A percentile compares a stretch with the other conserved stretches of the same genome.
Conservation (phyloP, 1,140 invertebrate species). For the Epicauta chinensis region DNA sequence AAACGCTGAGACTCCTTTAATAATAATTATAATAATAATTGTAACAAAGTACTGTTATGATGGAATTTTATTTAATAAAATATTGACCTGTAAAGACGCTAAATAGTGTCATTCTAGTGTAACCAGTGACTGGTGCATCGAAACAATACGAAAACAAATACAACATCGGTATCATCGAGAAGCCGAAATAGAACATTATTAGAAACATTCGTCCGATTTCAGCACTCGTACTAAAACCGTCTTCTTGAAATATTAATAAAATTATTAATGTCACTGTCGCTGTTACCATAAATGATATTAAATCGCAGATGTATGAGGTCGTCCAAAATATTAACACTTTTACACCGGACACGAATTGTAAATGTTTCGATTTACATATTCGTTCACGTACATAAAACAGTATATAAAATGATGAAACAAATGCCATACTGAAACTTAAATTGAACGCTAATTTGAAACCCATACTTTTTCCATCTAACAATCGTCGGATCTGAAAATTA, state of each 20-base stretch:
- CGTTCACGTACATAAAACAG: constrained; percentile 62
- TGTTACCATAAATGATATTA: constrained; percentile 55
- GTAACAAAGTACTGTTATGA: background rate
- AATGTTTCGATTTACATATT: constrained; percentile 53
- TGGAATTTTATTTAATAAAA: background rate
- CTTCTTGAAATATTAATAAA: constrained; percentile 52
- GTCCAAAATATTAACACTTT: constrained; percentile 65
- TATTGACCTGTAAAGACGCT: constrained; percentile 59
- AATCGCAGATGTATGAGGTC: constrained; percentile 66
- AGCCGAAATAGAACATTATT: constrained; percentile 43
- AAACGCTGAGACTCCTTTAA: constrained; percentile 55
- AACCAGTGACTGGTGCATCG: constrained; percentile 62
- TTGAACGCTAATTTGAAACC: constrained; percentile 59
- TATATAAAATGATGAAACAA: constrained; percentile 69
- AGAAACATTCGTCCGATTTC: constrained; percentile 33
- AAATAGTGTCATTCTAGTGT: constrained; percentile 58
- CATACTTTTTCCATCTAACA: constrained; percentile 48
- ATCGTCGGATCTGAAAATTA: constrained; percentile 43
- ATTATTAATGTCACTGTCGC: constrained; percentile 47
- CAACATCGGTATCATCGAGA: constrained; percentile 48
- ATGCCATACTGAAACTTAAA: constrained; percentile 59
- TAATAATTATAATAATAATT: too few relatives aligned
- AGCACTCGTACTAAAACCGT: constrained; percentile 44
- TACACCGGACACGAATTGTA: constrained; percentile 70
- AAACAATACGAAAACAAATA: constrained; percentile 59